phyloP scores from a whole-genome alignment of 2,113 vertebrate species.

The Falcunculus frontatus region DNA sequence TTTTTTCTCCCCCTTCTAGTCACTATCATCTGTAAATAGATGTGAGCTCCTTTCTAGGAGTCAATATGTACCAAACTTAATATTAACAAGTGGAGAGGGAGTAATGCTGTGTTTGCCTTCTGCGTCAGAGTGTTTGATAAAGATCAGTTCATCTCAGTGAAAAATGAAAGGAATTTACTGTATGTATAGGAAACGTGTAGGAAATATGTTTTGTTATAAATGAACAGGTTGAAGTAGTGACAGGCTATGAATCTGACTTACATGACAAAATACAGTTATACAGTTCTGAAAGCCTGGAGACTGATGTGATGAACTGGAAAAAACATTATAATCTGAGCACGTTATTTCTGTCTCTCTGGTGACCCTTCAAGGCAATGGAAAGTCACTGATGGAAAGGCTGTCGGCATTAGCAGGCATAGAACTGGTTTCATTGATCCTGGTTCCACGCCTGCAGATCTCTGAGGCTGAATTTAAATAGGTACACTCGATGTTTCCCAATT shows the following conservation, averaged over 20 bases:
- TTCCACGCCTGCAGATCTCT: not conserved
- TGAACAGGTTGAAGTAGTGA: not conserved
- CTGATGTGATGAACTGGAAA: conserved; percentile 32
- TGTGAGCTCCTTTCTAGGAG: not conserved
- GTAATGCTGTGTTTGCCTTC: not conserved
- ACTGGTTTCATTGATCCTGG: not conserved
- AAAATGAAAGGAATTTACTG: conserved; percentile 22
- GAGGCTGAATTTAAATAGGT: not conserved
- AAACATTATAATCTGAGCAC: not conserved
- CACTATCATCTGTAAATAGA: not conserved
- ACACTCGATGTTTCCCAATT: not conserved
- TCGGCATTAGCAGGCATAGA: not conserved
- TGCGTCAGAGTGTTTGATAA: not conserved
- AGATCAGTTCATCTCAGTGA: not conserved
- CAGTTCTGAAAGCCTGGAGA: not conserved
- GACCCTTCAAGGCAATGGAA: conserved; percentile 18
- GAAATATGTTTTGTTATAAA: not conserved
- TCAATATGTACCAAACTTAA: not conserved
- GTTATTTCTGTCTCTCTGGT: conserved; percentile 29
- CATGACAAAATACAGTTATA: not conserved
- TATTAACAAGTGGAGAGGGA: not conserved
- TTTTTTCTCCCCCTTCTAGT: not conserved
- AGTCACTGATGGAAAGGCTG: conserved; percentile 23
- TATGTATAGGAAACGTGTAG: not conserved
- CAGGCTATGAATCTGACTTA: not conserved